Evolutionary conservation across 2,888 invertebrate genomes (phyloP), one percentile per base, ranked within the genome.

Genomic region (Troides oblongomaculatus): DNA sequence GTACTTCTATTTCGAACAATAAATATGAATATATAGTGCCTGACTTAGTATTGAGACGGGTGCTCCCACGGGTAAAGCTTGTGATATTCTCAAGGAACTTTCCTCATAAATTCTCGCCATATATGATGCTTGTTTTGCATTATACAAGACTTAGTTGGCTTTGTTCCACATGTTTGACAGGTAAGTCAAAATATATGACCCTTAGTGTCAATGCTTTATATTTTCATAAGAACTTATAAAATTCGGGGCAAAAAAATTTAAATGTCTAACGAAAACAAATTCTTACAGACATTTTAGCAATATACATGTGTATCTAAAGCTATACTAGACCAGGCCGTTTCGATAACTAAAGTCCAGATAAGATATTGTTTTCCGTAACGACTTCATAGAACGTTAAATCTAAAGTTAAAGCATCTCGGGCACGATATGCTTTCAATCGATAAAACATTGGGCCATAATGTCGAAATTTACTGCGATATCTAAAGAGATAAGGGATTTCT

Each of bases 71-170:
- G 84, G 89, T 80, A 81, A 76, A 76, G 81, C 86, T 81, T 82
- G 85, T 85, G 88, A 88, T 86, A 70, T 86, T 84, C 85, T 78
- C 84, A 84, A 85, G 86, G 85, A 92, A 92, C 89, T 92, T 91
- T 85, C 81, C 87, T 87, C 91, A 90, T 92, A 92, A 92, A 92
- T 92, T 90, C 87, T 85, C 85, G 87, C 90, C 89, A 89, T 89
- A 89, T 89, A 89, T 90, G 89, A 92, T 91, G 88, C 89, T 87
- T 88, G 90, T 91, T 70, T 92, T 92, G 90, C 92, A 92, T 92
- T 91, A 92, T 91, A 91, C 90, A 91, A 89, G 88, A 90, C 90
- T 89, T 87, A 88, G 87, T 77, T 78, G 77, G 80, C 89, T 88
- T 90, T 90, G 91, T 90, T 89, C 81, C 78, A 78, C 75, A 79